phyloP scores from a whole-genome alignment of 1,140 invertebrate species.

The Trialeurodes vaporariorum region DNA sequence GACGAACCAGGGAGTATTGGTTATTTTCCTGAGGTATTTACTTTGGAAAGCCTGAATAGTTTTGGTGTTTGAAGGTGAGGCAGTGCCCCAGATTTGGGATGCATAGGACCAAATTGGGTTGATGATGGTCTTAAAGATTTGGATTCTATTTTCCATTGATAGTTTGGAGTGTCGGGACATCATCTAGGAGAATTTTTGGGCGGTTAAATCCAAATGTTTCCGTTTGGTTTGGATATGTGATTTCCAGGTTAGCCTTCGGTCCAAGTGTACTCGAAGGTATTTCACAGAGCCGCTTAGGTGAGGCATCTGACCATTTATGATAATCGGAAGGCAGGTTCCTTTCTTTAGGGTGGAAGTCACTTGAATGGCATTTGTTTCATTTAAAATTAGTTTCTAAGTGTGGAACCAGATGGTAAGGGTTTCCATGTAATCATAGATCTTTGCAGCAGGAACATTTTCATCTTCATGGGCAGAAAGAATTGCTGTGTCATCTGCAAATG shows the following conservation, averaged over 20 bases:
- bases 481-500: too few relatives aligned
- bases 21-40: not conserved
- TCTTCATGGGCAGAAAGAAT: too few relatives aligned
- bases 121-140: not conserved
- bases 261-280: not conserved
- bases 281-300: too few relatives aligned
- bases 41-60: conserved; percentile 5
- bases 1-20: too few relatives aligned
- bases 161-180: not conserved
- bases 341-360: too few relatives aligned
- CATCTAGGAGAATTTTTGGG: not conserved
- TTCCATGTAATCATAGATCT: too few relatives aligned
- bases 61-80: not conserved
- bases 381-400: too few relatives aligned
- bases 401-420: too few relatives aligned
- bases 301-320: too few relatives aligned
- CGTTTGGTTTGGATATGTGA: not conserved
- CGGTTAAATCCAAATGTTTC: not conserved
- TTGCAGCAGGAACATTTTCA: too few relatives aligned
- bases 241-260: not conserved
- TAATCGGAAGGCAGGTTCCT: too few relatives aligned
- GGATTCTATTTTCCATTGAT: not conserved
- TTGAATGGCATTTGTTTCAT: too few relatives aligned
- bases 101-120: conserved; percentile 4
- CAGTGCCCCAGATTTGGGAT: not conserved